Percentiles rank a stretch among this genome's conserved stretches.
These are phyloP conservation scores for Heterochromis multidens DNA, from an alignment of 2,113 vertebrate genomes.

Conservation along the genomic window DNA sequence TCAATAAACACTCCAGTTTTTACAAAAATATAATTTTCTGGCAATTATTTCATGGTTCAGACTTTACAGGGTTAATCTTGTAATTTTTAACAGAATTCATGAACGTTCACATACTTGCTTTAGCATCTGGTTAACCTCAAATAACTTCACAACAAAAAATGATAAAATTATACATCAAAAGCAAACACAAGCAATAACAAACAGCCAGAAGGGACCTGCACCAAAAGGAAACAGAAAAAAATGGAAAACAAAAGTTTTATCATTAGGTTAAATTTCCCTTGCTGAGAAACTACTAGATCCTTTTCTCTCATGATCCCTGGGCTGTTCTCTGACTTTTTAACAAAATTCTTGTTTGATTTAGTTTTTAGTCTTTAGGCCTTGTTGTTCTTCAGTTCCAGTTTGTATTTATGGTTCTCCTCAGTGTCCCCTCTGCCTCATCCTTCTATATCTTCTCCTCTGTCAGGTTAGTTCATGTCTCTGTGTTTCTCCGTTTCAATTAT, in stretches of 20 bases:
- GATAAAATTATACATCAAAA: neutral
- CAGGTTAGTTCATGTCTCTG: neutral
- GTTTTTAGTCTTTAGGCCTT: neutral
- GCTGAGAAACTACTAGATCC: neutral
- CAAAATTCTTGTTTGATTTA: neutral
- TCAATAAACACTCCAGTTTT: too few species aligned
- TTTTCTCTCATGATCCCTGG: neutral
- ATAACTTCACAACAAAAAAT: neutral
- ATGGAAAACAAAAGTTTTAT: neutral
- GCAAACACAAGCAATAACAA: neutral
- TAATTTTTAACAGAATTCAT: neutral
- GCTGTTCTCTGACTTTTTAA: too few species aligned
- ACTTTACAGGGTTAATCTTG: too few species aligned
- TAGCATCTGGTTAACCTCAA: neutral
- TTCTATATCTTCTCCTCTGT: neutral
- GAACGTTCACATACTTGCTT: neutral
- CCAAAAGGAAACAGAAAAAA: too few species aligned
- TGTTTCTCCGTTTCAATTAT: neutral
- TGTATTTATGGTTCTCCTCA: neutral
- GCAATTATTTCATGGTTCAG: too few species aligned
- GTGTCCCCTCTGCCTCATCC: neutral
- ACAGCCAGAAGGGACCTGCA: neutral
- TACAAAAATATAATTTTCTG: too few species aligned
- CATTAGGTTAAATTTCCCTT: neutral
- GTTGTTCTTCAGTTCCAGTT: neutral